These are phyloP conservation scores for Heliconius charithonia DNA, from an alignment of 2,888 invertebrate genomes.

Conservation along the genomic window DNA sequence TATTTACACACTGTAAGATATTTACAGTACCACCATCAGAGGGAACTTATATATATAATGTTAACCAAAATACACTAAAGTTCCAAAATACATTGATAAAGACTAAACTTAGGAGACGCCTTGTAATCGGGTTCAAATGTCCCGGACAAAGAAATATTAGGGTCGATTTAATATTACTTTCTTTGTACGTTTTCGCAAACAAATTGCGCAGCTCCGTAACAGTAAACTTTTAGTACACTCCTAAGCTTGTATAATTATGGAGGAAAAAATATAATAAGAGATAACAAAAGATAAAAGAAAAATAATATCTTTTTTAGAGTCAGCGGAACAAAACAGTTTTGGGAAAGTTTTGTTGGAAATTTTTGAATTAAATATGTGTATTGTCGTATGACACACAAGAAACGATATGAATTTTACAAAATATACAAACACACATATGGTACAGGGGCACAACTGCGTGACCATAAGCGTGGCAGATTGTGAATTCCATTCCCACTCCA, in stretches of 20 bases:
- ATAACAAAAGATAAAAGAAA: constrained; percentile 12
- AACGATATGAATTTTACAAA: not conserved
- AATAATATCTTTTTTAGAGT: not conserved
- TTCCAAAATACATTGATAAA: not conserved
- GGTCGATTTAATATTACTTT: constrained; percentile 28
- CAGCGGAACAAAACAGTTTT: not conserved
- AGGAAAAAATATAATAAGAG: not conserved
- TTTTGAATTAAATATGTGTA: not conserved
- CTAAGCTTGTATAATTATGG: constrained; percentile 5
- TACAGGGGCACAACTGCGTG: too few species aligned
- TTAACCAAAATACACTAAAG: not conserved
- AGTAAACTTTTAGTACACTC: constrained; percentile 17
- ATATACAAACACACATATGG: too few species aligned
- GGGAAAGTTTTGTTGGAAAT: not conserved
- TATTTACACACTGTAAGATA: too few species aligned
- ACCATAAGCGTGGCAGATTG: too few species aligned
- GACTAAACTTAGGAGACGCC: constrained; percentile 2
- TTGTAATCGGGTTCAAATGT: constrained; percentile 6
- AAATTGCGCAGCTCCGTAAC: constrained; percentile 26
- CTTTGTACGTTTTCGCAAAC: constrained; percentile 33
- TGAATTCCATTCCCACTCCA: too few species aligned
- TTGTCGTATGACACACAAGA: not conserved
- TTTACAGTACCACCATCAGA: too few species aligned
- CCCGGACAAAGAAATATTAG: constrained; percentile 29
- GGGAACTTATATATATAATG: too few species aligned